Percentiles rank a stretch among this genome's conserved stretches.
phyloP scores from a whole-genome alignment of 2,113 vertebrate species.

The Centropus unirufus region DNA sequence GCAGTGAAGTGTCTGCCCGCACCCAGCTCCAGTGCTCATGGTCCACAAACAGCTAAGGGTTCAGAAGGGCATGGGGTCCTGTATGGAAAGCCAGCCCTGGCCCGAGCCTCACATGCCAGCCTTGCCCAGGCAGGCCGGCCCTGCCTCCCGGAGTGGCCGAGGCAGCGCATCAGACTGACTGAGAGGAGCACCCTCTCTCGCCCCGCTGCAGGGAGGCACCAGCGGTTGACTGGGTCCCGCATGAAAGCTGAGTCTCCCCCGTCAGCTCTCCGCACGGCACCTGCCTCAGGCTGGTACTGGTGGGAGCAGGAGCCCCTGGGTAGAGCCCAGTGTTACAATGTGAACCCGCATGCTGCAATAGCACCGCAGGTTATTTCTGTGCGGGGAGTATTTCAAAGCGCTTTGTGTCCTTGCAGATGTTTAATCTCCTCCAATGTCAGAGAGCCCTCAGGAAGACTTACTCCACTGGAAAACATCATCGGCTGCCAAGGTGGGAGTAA shows the following conservation, averaged over 20 bases:
- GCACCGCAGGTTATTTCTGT: background rate
- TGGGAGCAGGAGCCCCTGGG: background rate
- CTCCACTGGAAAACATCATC: background rate
- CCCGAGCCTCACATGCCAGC: fast-evolving
- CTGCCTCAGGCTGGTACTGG: background rate
- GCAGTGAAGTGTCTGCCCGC: background rate
- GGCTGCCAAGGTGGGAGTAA: background rate
- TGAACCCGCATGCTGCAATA: background rate
- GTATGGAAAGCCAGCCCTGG: background rate
- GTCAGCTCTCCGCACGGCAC: fast-evolving
- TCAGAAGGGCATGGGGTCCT: fast-evolving
- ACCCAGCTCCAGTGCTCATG: background rate
- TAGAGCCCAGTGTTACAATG: fast-evolving
- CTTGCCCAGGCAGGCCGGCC: background rate
- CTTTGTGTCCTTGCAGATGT: background rate
- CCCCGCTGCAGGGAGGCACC: background rate
- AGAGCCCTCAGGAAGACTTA: background rate
- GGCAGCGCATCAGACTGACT: background rate
- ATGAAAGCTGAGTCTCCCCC: fast-evolving
- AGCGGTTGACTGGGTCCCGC: fast-evolving
- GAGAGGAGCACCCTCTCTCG: background rate
- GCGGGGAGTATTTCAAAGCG: background rate
- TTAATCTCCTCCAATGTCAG: background rate
- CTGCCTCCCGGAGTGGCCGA: fast-evolving
- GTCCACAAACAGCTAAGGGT: background rate